Percentiles rank a stretch among this genome's conserved stretches.
Evolutionary conservation across 2,797 vertebrate genomes (phyloP).

Genomic region (Alectoris magna): DNA sequence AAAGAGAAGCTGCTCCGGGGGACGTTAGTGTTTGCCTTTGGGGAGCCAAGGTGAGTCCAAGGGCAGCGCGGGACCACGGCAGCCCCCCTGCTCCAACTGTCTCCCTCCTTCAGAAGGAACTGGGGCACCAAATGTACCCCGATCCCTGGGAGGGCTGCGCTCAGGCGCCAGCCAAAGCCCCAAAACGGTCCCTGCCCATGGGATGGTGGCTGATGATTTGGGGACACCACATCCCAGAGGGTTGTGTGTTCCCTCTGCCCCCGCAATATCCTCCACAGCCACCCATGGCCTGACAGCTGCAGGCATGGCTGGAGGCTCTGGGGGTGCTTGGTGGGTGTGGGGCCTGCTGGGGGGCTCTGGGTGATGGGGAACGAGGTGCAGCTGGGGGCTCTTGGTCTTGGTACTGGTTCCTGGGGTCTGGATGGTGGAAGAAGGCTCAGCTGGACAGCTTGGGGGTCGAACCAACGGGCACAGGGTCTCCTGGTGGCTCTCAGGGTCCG

Average conservation of each 20-base stretch:
- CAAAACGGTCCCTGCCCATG: neutral
- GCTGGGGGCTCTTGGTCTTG: accelerated
- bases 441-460: neutral
- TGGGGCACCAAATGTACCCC: accelerated
- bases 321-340: accelerated
- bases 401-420: accelerated
- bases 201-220: neutral
- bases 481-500: neutral
- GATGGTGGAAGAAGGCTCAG: neutral
- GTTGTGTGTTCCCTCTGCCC: neutral
- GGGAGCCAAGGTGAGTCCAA: conserved; percentile 68
- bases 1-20: neutral
- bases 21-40: neutral
- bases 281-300: neutral
- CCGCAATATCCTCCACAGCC: accelerated
- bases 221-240: accelerated
- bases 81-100: accelerated
- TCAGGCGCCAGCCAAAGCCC: neutral
- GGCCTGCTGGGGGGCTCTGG: too few species aligned
- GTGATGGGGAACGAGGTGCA: neutral
- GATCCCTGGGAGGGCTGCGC: accelerated
- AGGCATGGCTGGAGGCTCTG: neutral
- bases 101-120: accelerated
- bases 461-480: neutral
- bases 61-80: neutral